These are phyloP conservation scores for Sander vitreus DNA, from an alignment of 2,113 vertebrate genomes.

Conservation along the genomic window DNA sequence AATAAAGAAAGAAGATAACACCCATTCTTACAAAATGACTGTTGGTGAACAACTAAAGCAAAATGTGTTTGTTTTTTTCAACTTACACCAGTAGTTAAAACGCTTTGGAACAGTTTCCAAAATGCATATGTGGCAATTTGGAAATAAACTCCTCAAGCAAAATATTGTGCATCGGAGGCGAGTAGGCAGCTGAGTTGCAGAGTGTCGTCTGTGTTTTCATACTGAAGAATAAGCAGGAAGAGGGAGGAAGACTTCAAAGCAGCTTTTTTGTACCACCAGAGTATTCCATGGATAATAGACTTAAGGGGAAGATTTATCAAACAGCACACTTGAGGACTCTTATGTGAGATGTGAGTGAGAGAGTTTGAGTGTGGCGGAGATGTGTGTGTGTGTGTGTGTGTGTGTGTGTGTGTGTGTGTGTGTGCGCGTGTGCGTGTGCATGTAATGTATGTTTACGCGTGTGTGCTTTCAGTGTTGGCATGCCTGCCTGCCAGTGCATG, in stretches of 20 bases:
- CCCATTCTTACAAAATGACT: slow-evolving; percentile 28
- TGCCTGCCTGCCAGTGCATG: neutral
- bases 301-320: slow-evolving; percentile 81
- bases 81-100: slow-evolving; percentile 23
- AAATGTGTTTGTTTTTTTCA: neutral
- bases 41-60: slow-evolving; percentile 24
- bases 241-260: slow-evolving; percentile 77
- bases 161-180: slow-evolving; percentile 47
- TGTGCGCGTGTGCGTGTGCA: neutral
- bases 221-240: slow-evolving; percentile 70
- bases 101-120: slow-evolving; percentile 39
- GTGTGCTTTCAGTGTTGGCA: neutral
- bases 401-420: neutral
- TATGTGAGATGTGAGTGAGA: slow-evolving; percentile 63
- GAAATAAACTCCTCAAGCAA: slow-evolving; percentile 54
- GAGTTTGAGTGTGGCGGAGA: slow-evolving; percentile 12
- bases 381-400: neutral
- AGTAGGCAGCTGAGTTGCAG: slow-evolving; percentile 62
- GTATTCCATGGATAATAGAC: slow-evolving; percentile 79
- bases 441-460: too few relatives aligned
- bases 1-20: slow-evolving; percentile 7
- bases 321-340: slow-evolving; percentile 71
- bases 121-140: slow-evolving; percentile 57
- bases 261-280: slow-evolving; percentile 69
- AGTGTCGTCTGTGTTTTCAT: slow-evolving; percentile 57